Conservation (phyloP, 2,888 invertebrate genomes). For the Acronicta aceris region DNA sequence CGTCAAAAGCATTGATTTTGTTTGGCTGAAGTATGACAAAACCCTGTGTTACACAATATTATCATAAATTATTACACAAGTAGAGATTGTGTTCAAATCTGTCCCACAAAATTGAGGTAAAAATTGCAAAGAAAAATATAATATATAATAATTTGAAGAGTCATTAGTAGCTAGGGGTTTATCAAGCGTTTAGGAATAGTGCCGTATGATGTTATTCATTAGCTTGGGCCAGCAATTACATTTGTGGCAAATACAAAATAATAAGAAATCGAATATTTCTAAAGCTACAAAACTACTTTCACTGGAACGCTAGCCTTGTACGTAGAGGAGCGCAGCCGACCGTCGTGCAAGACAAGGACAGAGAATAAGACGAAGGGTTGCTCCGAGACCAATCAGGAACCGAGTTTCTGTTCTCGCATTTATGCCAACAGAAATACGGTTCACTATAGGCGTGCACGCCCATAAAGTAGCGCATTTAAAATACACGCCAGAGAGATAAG, state of each 20-base stretch:
- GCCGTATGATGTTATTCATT: too few relatives aligned
- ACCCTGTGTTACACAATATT: too few relatives aligned
- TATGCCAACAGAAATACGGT: slow-evolving; percentile 71
- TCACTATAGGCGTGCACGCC: slow-evolving; percentile 80
- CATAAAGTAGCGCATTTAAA: slow-evolving; percentile 88
- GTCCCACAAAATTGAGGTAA: too few relatives aligned
- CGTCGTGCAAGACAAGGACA: slow-evolving; percentile 88
- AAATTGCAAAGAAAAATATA: too few relatives aligned
- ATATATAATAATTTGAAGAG: too few relatives aligned
- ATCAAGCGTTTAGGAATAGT: too few relatives aligned
- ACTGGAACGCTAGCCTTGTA: slow-evolving; percentile 62
- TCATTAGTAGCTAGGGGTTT: too few relatives aligned
- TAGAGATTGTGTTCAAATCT: too few relatives aligned
- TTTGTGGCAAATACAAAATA: not conserved
- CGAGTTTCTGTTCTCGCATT: slow-evolving; percentile 70
- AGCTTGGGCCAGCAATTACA: too few relatives aligned
- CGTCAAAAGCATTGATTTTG: too few relatives aligned
- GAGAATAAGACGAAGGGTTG: slow-evolving; percentile 90
- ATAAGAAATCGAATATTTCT: not conserved
- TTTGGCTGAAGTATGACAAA: too few relatives aligned
- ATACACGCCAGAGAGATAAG: slow-evolving; percentile 88
- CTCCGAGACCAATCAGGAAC: slow-evolving; percentile 86
- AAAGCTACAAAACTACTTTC: slow-evolving; percentile 30
- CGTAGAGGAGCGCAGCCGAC: slow-evolving; percentile 85
- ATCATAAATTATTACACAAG: too few relatives aligned